These are phyloP conservation scores for Trypoxylus dichotomus DNA, from an alignment of 1,140 invertebrate species.

Conservation along the genomic window DNA sequence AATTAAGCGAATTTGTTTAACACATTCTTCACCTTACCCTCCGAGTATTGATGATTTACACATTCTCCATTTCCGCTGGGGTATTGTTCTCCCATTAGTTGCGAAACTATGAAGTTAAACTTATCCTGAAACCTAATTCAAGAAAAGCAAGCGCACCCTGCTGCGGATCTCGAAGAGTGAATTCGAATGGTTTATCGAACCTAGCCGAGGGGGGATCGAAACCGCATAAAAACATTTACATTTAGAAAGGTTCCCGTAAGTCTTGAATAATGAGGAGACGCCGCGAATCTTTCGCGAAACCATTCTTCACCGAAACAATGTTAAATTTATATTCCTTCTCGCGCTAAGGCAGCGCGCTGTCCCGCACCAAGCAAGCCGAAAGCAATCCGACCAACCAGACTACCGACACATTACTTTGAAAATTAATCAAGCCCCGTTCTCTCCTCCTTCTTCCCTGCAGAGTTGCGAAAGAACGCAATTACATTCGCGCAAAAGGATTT, in stretches of 20 bases:
- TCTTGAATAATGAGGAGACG: not conserved
- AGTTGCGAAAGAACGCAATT: not conserved
- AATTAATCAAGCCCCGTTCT: not conserved
- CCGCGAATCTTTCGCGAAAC: not conserved
- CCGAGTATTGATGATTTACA: too few species aligned
- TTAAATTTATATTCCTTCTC: not conserved
- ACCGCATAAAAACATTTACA: constrained; percentile 7
- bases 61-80: too few species aligned
- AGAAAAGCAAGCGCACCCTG: not conserved
- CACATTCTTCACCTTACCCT: too few species aligned
- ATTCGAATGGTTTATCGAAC: not conserved
- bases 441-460: not conserved
- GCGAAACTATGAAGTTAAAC: not conserved
- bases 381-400: not conserved
- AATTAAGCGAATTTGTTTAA: too few species aligned
- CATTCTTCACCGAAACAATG: not conserved
- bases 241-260: constrained; percentile 2
- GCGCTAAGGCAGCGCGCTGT: not conserved
- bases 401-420: constrained; percentile 6
- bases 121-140: not conserved
- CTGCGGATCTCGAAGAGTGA: not conserved
- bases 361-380: not conserved
- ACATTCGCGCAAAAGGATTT: not conserved
- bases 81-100: too few species aligned
- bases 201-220: not conserved